Base-by-base conservation (phyloP, 2,888 invertebrate genomes). In the Aelia acuminata region DNA sequence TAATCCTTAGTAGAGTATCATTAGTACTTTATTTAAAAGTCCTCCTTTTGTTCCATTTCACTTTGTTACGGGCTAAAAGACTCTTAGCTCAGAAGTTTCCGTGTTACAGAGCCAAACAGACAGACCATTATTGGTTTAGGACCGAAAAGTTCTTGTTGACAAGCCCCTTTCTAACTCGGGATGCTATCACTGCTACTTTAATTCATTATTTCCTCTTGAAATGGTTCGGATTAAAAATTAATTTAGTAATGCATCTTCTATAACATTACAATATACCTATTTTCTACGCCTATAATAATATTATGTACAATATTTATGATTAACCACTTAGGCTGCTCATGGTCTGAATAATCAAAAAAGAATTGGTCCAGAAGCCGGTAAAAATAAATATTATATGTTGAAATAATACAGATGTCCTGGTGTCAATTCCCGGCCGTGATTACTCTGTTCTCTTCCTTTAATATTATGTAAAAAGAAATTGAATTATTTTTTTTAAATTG, bases 111-210 rank as follows among this genome's bases (percentile, higher is more conserved):
- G 63, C 63, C 63, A 70, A 70, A 70, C 63, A 70, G 63, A 70
- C 63, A 70, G 63, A 70, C 63, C 63, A 70, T 70, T 70, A 70
- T 70, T 70, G 63, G 63, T 70, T 70, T 70, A 70, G 63, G 63
- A 70, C 63, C 18, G 31, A 70, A 26, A 70, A 70, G 18, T 70
- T 70, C 63, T 70, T 70, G 63, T 70, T 70, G 63, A 70, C 63
- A 70, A 70, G 31, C 63, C 63, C 63, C 63, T 70, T 70, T 70
- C 35, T 35, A 70, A 35, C 63, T 70, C 63, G 18, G 31, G 63
- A 70, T 70, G 31, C 63, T 70, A 70, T 31, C 63, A 35, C 63
- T 20, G 31, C 20, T 20, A 70, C 63, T 31, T 70, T 70, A 70
- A 70, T 70, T 70, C 35, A 70, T 70, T 70, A 70, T 35, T 70